Percentiles rank a stretch among this genome's conserved stretches.
These are phyloP conservation scores for Vesta saturnalis DNA, from an alignment of 2,888 invertebrate genomes.

Conservation along the genomic window DNA sequence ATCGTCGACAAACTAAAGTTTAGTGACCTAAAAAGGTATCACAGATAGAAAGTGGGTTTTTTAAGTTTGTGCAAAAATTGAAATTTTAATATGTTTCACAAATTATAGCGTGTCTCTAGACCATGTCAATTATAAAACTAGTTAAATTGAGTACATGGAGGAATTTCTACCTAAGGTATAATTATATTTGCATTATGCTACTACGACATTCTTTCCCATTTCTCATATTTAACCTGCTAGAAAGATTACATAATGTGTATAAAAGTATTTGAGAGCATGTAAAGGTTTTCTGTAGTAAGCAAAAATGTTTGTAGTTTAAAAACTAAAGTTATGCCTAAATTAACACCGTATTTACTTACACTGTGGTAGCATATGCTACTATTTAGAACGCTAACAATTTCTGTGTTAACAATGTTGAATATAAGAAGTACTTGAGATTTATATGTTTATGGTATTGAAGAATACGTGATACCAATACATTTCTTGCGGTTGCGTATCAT, in stretches of 20 bases:
- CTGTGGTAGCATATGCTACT: too few species aligned
- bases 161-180: background rate
- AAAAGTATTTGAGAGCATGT: background rate
- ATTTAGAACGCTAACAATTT: too few species aligned
- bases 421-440: too few species aligned
- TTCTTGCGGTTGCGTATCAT: too few species aligned
- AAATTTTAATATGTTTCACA: too few species aligned
- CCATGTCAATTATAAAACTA: background rate
- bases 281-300: too few species aligned
- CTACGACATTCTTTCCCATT: background rate
- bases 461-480: too few species aligned
- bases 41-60: background rate
- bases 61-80: background rate
- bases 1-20: background rate
- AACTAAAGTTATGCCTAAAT: too few species aligned
- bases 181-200: constrained; percentile 3
- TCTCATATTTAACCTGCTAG: background rate
- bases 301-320: too few species aligned
- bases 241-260: background rate
- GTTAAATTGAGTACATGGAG: background rate
- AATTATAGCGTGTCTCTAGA: background rate
- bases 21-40: background rate
- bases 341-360: too few species aligned
- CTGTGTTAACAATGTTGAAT: too few species aligned
- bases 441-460: too few species aligned